A percentile compares a stretch with the other conserved stretches of the same genome.
phyloP scores from a whole-genome alignment of 2,797 vertebrate genomes.

The Takifugu rubripes region DNA sequence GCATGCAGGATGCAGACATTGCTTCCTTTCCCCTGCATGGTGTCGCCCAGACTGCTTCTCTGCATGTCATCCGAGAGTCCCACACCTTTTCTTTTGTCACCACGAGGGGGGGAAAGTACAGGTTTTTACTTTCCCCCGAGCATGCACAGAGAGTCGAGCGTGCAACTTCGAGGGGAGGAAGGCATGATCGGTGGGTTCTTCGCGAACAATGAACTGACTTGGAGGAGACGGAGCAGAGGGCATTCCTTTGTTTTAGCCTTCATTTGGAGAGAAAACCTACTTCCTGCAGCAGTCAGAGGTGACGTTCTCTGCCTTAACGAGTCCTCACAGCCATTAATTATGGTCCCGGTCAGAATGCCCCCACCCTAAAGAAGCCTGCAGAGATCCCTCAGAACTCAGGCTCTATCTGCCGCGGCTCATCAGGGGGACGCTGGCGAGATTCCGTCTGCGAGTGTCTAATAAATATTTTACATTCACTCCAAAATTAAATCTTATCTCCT shows the following conservation, averaged over 20 bases:
- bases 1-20: conserved; percentile 78
- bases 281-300: conserved; percentile 48
- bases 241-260: conserved; percentile 10
- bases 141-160: conserved; percentile 36
- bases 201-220: conserved; percentile 66
- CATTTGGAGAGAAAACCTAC: conserved; percentile 16
- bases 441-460: conserved; percentile 50
- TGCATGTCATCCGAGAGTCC: conserved; percentile 64
- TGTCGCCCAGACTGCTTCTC: conserved; percentile 66
- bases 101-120: conserved; percentile 31
- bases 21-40: conserved; percentile 71
- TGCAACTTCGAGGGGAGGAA: conserved; percentile 49
- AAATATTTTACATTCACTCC: conserved; percentile 52
- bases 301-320: conserved; percentile 39
- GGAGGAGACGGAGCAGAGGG: conserved; percentile 52
- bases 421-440: conserved; percentile 32
- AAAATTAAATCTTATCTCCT: conserved; percentile 62
- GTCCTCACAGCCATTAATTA: conserved; percentile 44
- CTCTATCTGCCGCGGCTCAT: conserved; percentile 31
- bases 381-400: conserved; percentile 31
- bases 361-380: conserved; percentile 20
- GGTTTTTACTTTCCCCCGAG: conserved; percentile 6
- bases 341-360: conserved; percentile 34
- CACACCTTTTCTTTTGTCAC: conserved; percentile 43
- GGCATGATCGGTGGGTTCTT: conserved; percentile 57